Base-by-base conservation (phyloP, 2,797 vertebrate species). In the Betta splendens region DNA sequence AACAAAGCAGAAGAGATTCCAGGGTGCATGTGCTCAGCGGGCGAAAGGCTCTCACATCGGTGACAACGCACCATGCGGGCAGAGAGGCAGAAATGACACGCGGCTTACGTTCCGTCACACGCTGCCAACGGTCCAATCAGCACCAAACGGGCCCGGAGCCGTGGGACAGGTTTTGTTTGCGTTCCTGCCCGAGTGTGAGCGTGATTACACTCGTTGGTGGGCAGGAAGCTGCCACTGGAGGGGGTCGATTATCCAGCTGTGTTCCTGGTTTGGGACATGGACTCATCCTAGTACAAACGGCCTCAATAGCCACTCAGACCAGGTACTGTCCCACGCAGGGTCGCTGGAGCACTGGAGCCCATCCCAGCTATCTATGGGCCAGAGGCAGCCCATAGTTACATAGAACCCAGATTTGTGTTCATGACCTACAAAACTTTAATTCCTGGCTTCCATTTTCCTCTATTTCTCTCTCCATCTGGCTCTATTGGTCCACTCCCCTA, bases 201-300 rank as follows among this genome's bases (percentile, higher is more conserved):
- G 13, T 35, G 60, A 78, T 77, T 77, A 37, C 62, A 66, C 55
- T 59, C 56, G 69, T 72, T 73, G 51, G 60, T 68, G 53, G 53
- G 33, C 59, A 52, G 66, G 67, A 66, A 64, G 70, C 58, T 3
- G 50, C 50, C 74, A 59, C 75, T 72, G 72, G 73, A 73, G 67
- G 75, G 79, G 73, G 73, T 83, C 75, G 81, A 84, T 89, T 86
- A 88, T 82, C 74, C 33, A 17, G 77, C 63, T 83, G 87, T 85
- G 75, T 88, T 81, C 80, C 72, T 79, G 53, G 71, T 71, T 57
- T 82, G 85, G 64, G 78, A 79, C 77, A 70, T 69, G 64, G 54
- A 71, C 69, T 81, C 86, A 79, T 79, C 81, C 68, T 47, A 17
- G 53, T 64, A 69, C 78, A 78, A 80, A n/a, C 49, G 72, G 71